Conservation (phyloP, 2,113 vertebrate species). For the Nerophis ophidion region DNA sequence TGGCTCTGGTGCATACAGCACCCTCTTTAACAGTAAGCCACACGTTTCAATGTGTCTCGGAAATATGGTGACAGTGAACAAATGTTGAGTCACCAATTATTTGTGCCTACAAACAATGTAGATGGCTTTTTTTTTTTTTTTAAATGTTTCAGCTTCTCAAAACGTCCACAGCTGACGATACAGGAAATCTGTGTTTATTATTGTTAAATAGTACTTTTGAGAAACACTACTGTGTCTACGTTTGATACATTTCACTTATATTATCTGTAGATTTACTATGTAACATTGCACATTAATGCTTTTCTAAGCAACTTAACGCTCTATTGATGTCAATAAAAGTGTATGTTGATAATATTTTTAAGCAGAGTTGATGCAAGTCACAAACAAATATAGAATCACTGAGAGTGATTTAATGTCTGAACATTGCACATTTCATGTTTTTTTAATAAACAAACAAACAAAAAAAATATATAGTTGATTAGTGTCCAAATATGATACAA, state of each 20-base stretch:
- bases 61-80: conserved; percentile 21
- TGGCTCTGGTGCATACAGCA: conserved; percentile 1
- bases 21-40: conserved; percentile 25
- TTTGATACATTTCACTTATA: conserved; percentile 49
- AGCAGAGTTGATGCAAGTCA: conserved; percentile 9
- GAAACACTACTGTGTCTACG: conserved; percentile 34
- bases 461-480: conserved; percentile 63
- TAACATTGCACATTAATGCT: conserved; percentile 48
- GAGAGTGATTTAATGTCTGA: conserved; percentile 53
- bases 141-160: conserved; percentile 17
- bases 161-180: conserved; percentile 23
- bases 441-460: conserved; percentile 61
- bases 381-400: conserved; percentile 32
- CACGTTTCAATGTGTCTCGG: conserved; percentile 31
- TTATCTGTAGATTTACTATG: conserved; percentile 42
- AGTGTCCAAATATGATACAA: conserved; percentile 69
- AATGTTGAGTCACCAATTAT: conserved; percentile 35
- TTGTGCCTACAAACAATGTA: conserved; percentile 32
- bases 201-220: conserved; percentile 21
- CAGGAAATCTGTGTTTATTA: conserved; percentile 24
- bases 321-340: conserved; percentile 63
- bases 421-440: conserved; percentile 44
- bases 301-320: conserved; percentile 58
- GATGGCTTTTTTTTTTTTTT: conserved; percentile 21
- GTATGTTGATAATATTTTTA: conserved; percentile 1